Conservation (phyloP, 2,797 vertebrate genomes). For the Muraenolepis orangiensis region DNA sequence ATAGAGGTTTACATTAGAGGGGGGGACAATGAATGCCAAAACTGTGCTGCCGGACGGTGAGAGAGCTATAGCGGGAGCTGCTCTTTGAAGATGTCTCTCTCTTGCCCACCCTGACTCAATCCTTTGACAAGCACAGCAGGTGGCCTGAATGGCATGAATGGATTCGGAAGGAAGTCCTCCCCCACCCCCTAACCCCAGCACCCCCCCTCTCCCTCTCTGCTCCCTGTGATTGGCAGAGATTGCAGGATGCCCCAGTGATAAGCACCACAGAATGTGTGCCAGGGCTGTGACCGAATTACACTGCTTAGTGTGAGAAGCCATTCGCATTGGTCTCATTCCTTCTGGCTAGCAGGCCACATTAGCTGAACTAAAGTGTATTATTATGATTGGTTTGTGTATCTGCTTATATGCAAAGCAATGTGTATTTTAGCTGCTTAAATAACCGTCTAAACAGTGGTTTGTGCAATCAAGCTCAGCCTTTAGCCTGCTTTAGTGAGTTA, state of each 20-base stretch:
- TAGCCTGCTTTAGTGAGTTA: background rate
- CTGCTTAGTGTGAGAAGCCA: slow-evolving; percentile 43
- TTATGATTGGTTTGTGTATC: no score
- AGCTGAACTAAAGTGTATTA: background rate
- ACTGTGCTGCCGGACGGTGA: background rate
- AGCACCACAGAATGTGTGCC: slow-evolving; percentile 54
- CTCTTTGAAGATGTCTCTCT: slow-evolving; percentile 47
- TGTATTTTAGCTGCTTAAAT: background rate
- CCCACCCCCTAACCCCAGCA: slow-evolving; percentile 21
- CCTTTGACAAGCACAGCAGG: slow-evolving; percentile 76
- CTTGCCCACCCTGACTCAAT: slow-evolving; percentile 49
- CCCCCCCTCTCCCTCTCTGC: slow-evolving; percentile 38
- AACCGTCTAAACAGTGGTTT: background rate
- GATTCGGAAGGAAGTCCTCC: slow-evolving; percentile 75
- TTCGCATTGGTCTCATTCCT: slow-evolving; percentile 25
- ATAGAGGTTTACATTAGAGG: background rate
- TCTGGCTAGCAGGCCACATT: slow-evolving; percentile 3
- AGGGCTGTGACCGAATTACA: slow-evolving; percentile 49
- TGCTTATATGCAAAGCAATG: background rate
- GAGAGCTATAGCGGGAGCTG: slow-evolving; percentile 33
- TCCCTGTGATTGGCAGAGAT: slow-evolving; percentile 70
- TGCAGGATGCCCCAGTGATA: slow-evolving; percentile 69
- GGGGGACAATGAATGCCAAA: no score
- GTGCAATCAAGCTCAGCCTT: background rate
- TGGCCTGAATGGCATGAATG: slow-evolving; percentile 74